Base-by-base conservation (phyloP, 2,797 vertebrate genomes). In the Dendrocincla tyrannina region DNA sequence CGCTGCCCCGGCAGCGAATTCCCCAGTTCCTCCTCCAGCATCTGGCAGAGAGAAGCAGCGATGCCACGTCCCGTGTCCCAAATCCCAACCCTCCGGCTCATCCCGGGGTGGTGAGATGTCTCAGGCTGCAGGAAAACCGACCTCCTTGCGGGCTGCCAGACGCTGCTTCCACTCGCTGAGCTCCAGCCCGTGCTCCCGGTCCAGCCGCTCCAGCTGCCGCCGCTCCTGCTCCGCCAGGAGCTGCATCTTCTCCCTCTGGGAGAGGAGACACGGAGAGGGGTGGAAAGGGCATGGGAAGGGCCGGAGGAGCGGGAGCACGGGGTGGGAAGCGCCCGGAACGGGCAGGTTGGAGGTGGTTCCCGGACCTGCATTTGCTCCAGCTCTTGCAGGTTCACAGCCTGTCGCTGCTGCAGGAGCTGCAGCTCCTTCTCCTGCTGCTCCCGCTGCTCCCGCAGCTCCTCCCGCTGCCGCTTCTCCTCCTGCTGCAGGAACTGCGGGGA, bases 171-270 rank as follows among this genome's bases (percentile, higher is more conserved):
- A 98, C 91, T 97, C 97, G 8, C 97, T 92, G 37, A 98, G 95
- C 88, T 98, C 98, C 92, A 98, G 87, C 6, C 91, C 67, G 73
- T 98, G 98, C 50, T 98, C 98, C n/a, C 96, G 96, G 24, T 98
- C 97, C 86, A 98, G 82, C 25, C 83, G 72, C 41, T 91, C 96
- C 86, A 98, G 94, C 87, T 98, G 98, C 75, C 96, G 90, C 92
- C 93, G 96, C 94, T 98, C 98, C 66, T 97, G 97, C 35, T 97
- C 97, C 1, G 97, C 97, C 91, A 98, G 60, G 39, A 97, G 73
- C 16, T 97, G 91, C 70, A 98, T 94, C 94, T 98, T 98, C 81
- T 98, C 98, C 3, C 93, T 92, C 98, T 98, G 89, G 56, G 32
- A 60, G n/a, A n/a, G 50, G 50, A 52, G 50, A 52, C 16, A 30